Evolutionary conservation across 2,113 vertebrate species (phyloP).

Genomic region (Odontesthes bonariensis): DNA sequence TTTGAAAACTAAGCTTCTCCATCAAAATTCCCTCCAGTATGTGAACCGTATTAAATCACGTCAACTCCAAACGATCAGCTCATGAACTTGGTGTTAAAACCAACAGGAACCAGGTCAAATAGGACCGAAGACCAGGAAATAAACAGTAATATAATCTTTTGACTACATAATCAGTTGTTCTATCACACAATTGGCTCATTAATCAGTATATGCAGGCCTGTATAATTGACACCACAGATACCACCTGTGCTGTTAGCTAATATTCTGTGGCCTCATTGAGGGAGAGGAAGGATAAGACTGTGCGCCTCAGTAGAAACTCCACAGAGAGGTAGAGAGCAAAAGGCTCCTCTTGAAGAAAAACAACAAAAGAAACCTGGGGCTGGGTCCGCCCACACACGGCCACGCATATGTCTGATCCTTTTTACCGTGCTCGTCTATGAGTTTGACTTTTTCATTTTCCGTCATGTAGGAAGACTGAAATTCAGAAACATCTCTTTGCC

Average conservation of each 20-base stretch:
- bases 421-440: slow-evolving; percentile 4
- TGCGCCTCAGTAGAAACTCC: slow-evolving; percentile 24
- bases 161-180: neutral
- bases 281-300: slow-evolving; percentile 1
- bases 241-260: neutral
- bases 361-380: slow-evolving; percentile 52
- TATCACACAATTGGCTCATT: neutral
- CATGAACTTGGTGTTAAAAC: neutral
- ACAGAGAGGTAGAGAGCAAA: slow-evolving; percentile 37
- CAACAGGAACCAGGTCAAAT: neutral
- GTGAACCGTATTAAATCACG: neutral
- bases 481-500: slow-evolving; percentile 8
- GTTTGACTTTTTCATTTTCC: slow-evolving; percentile 23
- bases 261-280: neutral
- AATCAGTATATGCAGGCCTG: neutral
- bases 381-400: slow-evolving; percentile 49
- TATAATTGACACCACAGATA: neutral
- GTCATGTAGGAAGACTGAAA: slow-evolving; percentile 15
- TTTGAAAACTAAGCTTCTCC: neutral
- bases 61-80: neutral
- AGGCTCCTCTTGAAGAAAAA: slow-evolving; percentile 41
- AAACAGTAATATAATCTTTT: neutral
- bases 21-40: neutral
- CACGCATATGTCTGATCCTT: slow-evolving; percentile 47
- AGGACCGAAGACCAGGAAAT: neutral